A percentile compares a stretch with the other conserved stretches of the same genome.
These are phyloP conservation scores for Agrypnia vestita DNA, from an alignment of 1,140 invertebrate genomes.

Conservation along the genomic window DNA sequence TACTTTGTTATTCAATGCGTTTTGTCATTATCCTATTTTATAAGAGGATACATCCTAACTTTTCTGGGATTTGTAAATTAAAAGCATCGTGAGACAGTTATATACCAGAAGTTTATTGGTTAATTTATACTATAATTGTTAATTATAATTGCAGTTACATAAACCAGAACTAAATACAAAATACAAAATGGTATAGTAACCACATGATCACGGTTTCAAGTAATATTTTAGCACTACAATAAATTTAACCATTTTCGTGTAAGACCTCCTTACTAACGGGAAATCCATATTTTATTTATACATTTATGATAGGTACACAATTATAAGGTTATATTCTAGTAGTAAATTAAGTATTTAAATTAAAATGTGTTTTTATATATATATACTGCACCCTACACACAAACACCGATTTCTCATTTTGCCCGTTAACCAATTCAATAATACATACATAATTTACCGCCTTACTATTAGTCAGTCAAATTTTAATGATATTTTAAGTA, in stretches of 20 bases:
- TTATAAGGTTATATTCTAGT: slow-evolving; percentile 59
- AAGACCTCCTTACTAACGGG: slow-evolving; percentile 31
- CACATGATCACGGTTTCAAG: slow-evolving; percentile 45
- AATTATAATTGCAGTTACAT: slow-evolving; percentile 54
- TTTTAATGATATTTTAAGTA: slow-evolving; percentile 38
- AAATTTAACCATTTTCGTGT: slow-evolving; percentile 44
- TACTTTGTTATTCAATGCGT: too few relatives aligned
- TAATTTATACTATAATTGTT: slow-evolving; percentile 53
- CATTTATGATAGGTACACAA: slow-evolving; percentile 60
- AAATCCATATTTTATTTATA: slow-evolving; percentile 52
- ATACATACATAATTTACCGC: not conserved
- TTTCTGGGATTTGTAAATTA: slow-evolving; percentile 20
- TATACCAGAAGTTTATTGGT: slow-evolving; percentile 53
- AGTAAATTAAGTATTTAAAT: slow-evolving; percentile 60
- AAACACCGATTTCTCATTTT: not conserved
- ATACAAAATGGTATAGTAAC: slow-evolving; percentile 53
- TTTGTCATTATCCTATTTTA: too few relatives aligned
- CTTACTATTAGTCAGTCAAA: slow-evolving; percentile 39
- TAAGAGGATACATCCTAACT: not conserved
- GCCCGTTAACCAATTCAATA: not conserved
- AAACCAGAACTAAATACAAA: slow-evolving; percentile 56
- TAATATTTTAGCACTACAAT: slow-evolving; percentile 40
- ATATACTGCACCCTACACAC: slow-evolving; percentile 19
- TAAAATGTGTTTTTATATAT: slow-evolving; percentile 49
- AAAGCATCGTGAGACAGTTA: slow-evolving; percentile 47